These are phyloP conservation scores for Pseudolaguvia tuberculata DNA, from an alignment of 2,113 vertebrate species.

Conservation along the genomic window DNA sequence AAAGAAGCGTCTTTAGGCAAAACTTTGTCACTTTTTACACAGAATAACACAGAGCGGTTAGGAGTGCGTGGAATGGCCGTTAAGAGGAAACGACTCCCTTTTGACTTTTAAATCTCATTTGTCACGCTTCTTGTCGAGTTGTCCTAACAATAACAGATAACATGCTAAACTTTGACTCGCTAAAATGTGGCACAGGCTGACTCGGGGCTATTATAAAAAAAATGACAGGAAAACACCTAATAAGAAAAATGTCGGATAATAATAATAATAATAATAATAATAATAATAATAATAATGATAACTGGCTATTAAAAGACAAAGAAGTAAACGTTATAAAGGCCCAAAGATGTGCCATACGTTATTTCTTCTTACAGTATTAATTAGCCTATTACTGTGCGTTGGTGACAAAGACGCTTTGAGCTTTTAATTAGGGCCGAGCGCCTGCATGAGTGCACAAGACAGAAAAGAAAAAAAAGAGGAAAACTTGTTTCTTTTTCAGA, in stretches of 20 bases:
- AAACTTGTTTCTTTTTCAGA: slow-evolving; percentile 56
- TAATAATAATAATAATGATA: slow-evolving; percentile 30
- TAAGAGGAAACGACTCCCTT: slow-evolving; percentile 16
- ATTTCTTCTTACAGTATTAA: slow-evolving; percentile 72
- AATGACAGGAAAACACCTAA: slow-evolving; percentile 14
- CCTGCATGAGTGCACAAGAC: slow-evolving; percentile 72
- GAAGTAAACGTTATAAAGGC: slow-evolving; percentile 60
- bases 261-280: slow-evolving; percentile 17
- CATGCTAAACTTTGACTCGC: slow-evolving; percentile 34
- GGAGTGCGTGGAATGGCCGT: neutral
- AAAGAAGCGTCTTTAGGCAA: slow-evolving; percentile 12
- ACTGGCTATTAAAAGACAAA: slow-evolving; percentile 50
- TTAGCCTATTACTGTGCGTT: slow-evolving; percentile 75
- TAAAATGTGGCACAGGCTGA: slow-evolving; percentile 14
- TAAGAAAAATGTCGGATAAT: slow-evolving; percentile 14
- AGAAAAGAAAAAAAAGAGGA: slow-evolving; percentile 27
- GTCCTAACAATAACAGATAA: slow-evolving; percentile 8
- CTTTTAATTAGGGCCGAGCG: slow-evolving; percentile 76
- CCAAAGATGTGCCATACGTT: slow-evolving; percentile 66
- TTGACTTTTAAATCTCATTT: slow-evolving; percentile 20
- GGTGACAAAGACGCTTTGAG: slow-evolving; percentile 74
- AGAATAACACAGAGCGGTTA: neutral
- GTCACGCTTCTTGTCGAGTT: slow-evolving; percentile 5
- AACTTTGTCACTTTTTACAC: slow-evolving; percentile 37
- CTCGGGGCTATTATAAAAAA: slow-evolving; percentile 11